Base-by-base conservation (phyloP, 92 coral and sea anemone species). In the Nematostella vectensis region DNA sequence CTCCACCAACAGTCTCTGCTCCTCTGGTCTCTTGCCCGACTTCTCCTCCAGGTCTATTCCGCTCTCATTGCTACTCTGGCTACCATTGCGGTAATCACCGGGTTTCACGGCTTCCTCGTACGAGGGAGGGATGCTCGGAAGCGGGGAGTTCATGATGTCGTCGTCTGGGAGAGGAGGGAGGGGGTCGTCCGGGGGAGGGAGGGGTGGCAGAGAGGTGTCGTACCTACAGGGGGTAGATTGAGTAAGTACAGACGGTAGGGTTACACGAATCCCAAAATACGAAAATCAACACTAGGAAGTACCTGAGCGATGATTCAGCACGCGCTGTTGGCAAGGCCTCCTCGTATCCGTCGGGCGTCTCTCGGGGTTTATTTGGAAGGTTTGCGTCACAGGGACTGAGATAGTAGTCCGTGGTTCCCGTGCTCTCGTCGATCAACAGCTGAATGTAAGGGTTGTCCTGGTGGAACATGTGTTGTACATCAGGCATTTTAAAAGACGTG, bases 361-460 rank as follows among this genome's bases (percentile, higher is more conserved):
- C 50, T 31, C 63, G 17, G 11, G 43, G 33, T 27, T 48, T 47
- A 21, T 48, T 36, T 18, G 54, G 45, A 17, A 45, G 45, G 9
- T 21, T 51, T 1, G 59, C 17, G 23, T 68, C 87, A 27, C 75
- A 57, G 4, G 95, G 95, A 57, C 76, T 69, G 25, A 85, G 69
- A 62, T 85, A 85, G 71, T 85, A 85, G 4, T 82, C 75, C 8
- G 66, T 55, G 25, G 69, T 59, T 11, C 62, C 65, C 3, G 65
- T 43, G 2, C 60, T 75, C 11, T 85, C 95, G 29, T 80, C 95
- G 42, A 80, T 67, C 50, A 66, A 61, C 50, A 85, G 61, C 24
- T 50, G 61, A 38, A 85, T 49, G 51, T 85, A 80, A 1, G 95
- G 95, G 31, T 85, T 85, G 12, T 85, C 95, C 95, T 85, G 72